Evolutionary conservation across 2,797 vertebrate species (phyloP).

Genomic region (Sebastes jordani): DNA sequence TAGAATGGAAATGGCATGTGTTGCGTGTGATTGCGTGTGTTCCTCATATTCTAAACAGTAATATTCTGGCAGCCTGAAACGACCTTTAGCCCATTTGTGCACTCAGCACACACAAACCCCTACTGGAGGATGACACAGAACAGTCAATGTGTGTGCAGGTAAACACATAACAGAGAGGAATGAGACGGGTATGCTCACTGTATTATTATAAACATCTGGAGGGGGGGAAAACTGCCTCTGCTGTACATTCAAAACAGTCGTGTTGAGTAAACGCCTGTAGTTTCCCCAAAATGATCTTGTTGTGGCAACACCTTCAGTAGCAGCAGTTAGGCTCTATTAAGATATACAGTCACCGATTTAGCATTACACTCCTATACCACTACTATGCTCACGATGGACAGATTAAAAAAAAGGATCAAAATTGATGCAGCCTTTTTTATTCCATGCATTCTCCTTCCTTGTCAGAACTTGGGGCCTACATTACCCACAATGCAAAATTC

Average conservation of each 20-base stretch:
- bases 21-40: background rate
- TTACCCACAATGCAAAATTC: background rate
- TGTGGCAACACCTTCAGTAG: background rate
- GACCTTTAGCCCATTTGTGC: background rate
- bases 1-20: background rate
- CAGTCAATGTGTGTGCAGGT: slow-evolving; percentile 1
- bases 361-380: background rate
- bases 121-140: background rate
- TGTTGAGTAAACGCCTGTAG: background rate
- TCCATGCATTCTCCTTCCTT: background rate
- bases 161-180: slow-evolving; percentile 24
- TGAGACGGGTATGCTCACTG: background rate
- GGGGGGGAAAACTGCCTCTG: slow-evolving; percentile 13
- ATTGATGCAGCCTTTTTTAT: background rate
- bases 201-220: slow-evolving; percentile 25
- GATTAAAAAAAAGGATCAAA: background rate
- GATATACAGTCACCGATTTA: background rate
- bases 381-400: background rate
- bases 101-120: background rate
- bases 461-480: background rate
- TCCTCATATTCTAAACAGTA: background rate
- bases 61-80: background rate
- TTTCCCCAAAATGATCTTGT: slow-evolving; percentile 12
- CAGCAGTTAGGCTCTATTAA: background rate
- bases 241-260: slow-evolving; percentile 22